Evolutionary conservation across 2,888 invertebrate genomes (phyloP).

Genomic region (Labia minor): DNA sequence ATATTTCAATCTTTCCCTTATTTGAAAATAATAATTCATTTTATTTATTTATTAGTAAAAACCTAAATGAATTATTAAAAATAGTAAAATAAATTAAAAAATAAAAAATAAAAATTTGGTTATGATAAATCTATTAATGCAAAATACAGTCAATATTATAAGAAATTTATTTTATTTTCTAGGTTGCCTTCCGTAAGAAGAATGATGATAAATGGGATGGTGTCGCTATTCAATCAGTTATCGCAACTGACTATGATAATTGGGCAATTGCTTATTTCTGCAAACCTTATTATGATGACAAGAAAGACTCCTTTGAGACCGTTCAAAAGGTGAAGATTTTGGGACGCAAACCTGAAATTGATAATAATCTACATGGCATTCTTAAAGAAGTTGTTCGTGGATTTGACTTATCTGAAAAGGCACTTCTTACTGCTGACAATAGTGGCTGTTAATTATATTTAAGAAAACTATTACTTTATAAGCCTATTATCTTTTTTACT

Average conservation of each 20-base stretch:
- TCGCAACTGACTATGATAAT: not conserved
- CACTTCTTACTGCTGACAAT: not conserved
- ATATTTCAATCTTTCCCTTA: no score
- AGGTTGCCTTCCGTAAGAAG: not conserved
- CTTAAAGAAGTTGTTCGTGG: not conserved
- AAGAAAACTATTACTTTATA: no score
- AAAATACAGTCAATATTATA: no score
- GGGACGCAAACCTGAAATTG: not conserved
- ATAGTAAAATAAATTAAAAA: no score
- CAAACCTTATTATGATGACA: not conserved
- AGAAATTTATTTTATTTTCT: not conserved
- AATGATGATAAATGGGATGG: not conserved
- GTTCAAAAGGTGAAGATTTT: not conserved
- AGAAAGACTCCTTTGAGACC: not conserved
- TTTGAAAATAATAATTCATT: not conserved
- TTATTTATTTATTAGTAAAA: no score
- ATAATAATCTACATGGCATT: not conserved
- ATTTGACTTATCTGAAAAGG: not conserved
- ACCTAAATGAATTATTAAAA: no score
- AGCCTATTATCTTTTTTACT: no score
- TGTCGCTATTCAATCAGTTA: not conserved
- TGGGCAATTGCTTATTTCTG: not conserved
- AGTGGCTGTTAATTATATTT: not conserved
- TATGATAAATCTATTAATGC: no score
- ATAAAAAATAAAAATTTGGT: no score